These are phyloP conservation scores for Rhizoglyphus robini DNA, from an alignment of 1,140 invertebrate genomes.

Conservation along the genomic window DNA sequence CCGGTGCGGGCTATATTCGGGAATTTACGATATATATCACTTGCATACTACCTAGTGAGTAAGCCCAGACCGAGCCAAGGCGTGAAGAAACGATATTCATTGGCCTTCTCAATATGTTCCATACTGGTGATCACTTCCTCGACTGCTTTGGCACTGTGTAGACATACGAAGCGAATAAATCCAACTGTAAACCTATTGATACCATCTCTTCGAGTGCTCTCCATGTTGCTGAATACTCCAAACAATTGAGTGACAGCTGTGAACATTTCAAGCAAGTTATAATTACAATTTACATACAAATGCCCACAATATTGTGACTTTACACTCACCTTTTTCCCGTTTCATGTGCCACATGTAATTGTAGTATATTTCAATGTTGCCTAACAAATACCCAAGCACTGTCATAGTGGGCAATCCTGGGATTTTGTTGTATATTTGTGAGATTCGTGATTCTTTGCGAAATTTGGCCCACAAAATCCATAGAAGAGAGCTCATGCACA, in stretches of 20 bases:
- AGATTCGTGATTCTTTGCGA: not conserved
- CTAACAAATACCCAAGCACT: not conserved
- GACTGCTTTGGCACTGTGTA: constrained; percentile 5
- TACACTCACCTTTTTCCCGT: not conserved
- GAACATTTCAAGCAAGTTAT: too few species aligned
- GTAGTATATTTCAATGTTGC: constrained; percentile 1
- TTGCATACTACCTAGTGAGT: not conserved
- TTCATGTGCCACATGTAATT: not conserved
- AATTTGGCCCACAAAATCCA: not conserved
- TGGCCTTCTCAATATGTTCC: constrained; percentile 9
- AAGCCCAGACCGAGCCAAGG: constrained; percentile 11
- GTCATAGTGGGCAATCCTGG: not conserved
- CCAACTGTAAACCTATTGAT: not conserved
- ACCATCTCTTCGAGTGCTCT: not conserved
- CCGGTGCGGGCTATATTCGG: too few species aligned
- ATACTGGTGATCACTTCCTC: constrained; percentile 8
- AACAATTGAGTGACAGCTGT: not conserved
- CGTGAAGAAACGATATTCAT: constrained; percentile 10
- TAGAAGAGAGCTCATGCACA: not conserved
- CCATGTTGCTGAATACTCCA: not conserved
- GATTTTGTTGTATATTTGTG: not conserved
- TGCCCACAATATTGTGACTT: too few species aligned
- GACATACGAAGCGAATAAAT: not conserved
- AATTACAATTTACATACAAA: too few species aligned
- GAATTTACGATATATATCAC: too few species aligned